Evolutionary conservation across 2,113 vertebrate genomes (phyloP).

Genomic region (Thunnus maccoyii): DNA sequence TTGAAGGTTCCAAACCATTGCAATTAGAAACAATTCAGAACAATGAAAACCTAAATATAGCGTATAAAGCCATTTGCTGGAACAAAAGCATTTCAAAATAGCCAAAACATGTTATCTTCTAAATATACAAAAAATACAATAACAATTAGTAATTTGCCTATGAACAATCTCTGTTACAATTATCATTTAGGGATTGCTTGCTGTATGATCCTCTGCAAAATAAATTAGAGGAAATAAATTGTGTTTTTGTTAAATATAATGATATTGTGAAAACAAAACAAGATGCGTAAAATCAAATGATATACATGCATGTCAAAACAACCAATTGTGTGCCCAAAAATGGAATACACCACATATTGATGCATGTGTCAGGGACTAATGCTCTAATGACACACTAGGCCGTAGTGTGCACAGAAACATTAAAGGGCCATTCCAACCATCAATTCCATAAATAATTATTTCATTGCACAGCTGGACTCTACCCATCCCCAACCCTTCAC

Average conservation of each 20-base stretch:
- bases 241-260: not conserved
- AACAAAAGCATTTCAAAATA: not conserved
- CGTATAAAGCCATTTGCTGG: not conserved
- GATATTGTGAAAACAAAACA: not conserved
- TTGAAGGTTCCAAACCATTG: not conserved
- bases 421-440: not conserved
- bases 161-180: not conserved
- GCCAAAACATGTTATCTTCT: not conserved
- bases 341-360: not conserved
- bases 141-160: not conserved
- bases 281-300: not conserved
- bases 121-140: not conserved
- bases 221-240: not conserved
- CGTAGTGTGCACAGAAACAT: not conserved
- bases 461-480: constrained; percentile 18
- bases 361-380: not conserved
- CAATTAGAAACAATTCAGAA: not conserved
- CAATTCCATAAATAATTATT: constrained; percentile 20
- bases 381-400: not conserved
- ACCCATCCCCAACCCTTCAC: not conserved
- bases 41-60: not conserved
- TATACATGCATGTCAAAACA: not conserved
- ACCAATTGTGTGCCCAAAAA: not conserved
- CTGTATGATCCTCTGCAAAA: not conserved
- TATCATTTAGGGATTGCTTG: not conserved